Conservation (phyloP, 2,797 vertebrate species). For the Columba guinea region DNA sequence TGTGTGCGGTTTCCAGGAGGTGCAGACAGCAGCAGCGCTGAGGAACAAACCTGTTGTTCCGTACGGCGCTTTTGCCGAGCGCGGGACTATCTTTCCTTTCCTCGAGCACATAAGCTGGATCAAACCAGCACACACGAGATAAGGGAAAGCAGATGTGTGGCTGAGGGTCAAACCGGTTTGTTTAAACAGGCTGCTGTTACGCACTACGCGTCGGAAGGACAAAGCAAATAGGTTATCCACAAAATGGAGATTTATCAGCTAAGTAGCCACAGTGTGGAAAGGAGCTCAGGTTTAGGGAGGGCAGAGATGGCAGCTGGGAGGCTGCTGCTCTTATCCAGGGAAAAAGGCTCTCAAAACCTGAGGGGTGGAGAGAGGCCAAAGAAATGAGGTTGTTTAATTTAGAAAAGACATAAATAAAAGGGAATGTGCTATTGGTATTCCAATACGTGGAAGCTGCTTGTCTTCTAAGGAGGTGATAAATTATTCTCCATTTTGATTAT, state of each 20-base stretch:
- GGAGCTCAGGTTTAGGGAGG: neutral
- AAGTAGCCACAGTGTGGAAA: neutral
- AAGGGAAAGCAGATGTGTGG: neutral
- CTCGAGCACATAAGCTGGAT: neutral
- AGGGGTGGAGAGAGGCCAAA: neutral
- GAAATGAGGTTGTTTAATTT: neutral
- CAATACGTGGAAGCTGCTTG: neutral
- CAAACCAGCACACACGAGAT: neutral
- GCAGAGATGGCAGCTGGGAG: neutral
- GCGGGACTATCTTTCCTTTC: neutral
- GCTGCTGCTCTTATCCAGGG: neutral
- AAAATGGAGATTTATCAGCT: neutral
- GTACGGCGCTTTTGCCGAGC: fast-evolving
- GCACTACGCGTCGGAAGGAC: neutral
- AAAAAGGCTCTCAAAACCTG: neutral
- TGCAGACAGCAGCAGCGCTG: neutral
- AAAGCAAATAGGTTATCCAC: fast-evolving
- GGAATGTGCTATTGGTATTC: neutral
- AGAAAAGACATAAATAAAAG: neutral
- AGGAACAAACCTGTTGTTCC: neutral
- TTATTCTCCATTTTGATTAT: constrained; percentile 7
- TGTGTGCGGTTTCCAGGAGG: neutral
- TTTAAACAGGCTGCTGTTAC: neutral
- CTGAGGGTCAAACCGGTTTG: neutral
- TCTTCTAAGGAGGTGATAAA: neutral